A percentile compares a stretch with the other conserved stretches of the same genome.
Conservation (phyloP, 2,113 vertebrate genomes). For the Pachycephala philippinensis region DNA sequence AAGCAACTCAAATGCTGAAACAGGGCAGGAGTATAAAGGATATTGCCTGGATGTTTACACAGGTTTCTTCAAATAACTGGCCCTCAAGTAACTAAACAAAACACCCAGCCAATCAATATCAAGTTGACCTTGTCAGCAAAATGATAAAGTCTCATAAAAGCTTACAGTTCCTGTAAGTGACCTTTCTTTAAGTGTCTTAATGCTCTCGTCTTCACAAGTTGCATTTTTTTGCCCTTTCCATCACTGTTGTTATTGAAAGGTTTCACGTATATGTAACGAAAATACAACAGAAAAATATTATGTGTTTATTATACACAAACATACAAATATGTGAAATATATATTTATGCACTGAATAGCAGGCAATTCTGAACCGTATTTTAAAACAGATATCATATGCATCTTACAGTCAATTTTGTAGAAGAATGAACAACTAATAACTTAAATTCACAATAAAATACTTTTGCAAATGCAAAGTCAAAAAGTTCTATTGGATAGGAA, state of each 20-base stretch:
- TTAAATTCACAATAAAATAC: not conserved
- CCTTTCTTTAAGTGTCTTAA: conserved; percentile 53
- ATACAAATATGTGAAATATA: not conserved
- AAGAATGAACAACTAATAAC: not conserved
- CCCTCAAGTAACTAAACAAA: conserved; percentile 34
- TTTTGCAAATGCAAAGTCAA: not conserved
- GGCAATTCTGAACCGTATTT: not conserved
- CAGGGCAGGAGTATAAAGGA: not conserved
- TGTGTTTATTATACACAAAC: not conserved
- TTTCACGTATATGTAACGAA: not conserved
- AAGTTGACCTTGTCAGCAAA: conserved; percentile 76
- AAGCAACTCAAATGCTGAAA: not conserved
- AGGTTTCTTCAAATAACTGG: conserved; percentile 5
- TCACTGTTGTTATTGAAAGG: conserved; percentile 43
- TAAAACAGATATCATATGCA: not conserved
- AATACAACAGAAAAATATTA: not conserved
- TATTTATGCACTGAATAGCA: not conserved
- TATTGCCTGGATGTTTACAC: not conserved
- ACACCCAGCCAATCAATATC: conserved; percentile 73
- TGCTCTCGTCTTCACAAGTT: conserved; percentile 7
- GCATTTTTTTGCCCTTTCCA: conserved; percentile 71
- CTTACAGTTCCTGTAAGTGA: conserved; percentile 68
- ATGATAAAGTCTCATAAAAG: conserved; percentile 76
- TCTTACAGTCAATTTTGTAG: not conserved
- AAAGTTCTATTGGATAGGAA: not conserved